Evolutionary conservation across 1,140 invertebrate genomes (phyloP).

Genomic region (Tetragnatha versicolor): DNA sequence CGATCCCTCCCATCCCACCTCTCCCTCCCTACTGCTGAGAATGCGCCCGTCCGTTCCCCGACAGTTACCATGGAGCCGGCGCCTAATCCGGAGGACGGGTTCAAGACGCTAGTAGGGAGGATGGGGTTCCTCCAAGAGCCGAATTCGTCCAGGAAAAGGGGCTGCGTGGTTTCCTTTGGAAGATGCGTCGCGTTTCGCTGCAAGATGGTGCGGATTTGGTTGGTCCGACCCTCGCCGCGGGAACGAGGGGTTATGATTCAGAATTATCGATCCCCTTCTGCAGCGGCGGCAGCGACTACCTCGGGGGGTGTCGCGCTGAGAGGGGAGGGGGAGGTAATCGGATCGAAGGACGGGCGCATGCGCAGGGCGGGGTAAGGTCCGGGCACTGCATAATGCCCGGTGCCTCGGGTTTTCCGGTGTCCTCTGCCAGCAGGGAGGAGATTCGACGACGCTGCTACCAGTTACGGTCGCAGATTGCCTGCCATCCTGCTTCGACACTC

Average conservation of each 20-base stretch:
- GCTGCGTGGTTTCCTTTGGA: too few relatives aligned
- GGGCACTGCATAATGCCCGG: slow-evolving; percentile 54
- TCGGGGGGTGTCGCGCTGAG: neutral
- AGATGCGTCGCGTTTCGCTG: neutral
- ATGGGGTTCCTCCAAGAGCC: too few relatives aligned
- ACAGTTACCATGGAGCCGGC: neutral
- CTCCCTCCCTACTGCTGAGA: too few relatives aligned
- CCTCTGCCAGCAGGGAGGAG: slow-evolving; percentile 44
- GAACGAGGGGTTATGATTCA: slow-evolving; percentile 29
- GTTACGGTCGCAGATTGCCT: slow-evolving; percentile 44
- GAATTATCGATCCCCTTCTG: slow-evolving; percentile 17
- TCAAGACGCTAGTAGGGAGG: too few relatives aligned
- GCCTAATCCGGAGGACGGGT: neutral
- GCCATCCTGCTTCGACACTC: slow-evolving; percentile 22
- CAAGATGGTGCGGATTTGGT: neutral
- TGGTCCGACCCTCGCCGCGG: neutral
- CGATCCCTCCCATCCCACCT: too few relatives aligned
- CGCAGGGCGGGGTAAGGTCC: slow-evolving; percentile 28
- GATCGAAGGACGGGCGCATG: slow-evolving; percentile 49
- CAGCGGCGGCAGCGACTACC: slow-evolving; percentile 38
- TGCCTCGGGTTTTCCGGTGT: slow-evolving; percentile 53
- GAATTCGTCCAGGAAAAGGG: too few relatives aligned
- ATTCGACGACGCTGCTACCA: slow-evolving; percentile 23
- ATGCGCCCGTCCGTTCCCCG: slow-evolving; percentile 28
- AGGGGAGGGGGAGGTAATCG: slow-evolving; percentile 20